These are phyloP conservation scores for Plotosus lineatus DNA, from an alignment of 2,113 vertebrate genomes.

Conservation along the genomic window DNA sequence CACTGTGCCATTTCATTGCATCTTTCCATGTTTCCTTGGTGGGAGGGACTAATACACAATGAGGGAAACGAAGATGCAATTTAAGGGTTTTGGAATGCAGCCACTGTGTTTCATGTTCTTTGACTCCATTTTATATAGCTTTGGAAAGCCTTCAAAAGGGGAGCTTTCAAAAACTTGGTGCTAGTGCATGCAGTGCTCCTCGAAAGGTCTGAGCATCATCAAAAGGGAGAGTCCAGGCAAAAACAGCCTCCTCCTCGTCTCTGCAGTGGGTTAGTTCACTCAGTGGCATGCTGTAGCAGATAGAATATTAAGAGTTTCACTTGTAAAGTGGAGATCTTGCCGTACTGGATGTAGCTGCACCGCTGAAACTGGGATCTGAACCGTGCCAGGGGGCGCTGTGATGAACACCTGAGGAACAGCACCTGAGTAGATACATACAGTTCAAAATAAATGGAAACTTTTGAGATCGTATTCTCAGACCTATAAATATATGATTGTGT, in stretches of 20 bases:
- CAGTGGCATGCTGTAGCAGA: slow-evolving; percentile 73
- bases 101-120: neutral
- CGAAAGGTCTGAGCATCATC: slow-evolving; percentile 25
- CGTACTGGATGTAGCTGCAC: slow-evolving; percentile 98
- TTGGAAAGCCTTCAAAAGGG: neutral
- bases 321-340: slow-evolving; percentile 78
- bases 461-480: neutral
- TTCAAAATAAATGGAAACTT: neutral
- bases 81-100: too few relatives aligned
- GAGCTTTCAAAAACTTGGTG: slow-evolving; percentile 17
- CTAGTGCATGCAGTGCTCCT: slow-evolving; percentile 58
- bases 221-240: slow-evolving; percentile 38
- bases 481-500: neutral
- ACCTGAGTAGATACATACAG: slow-evolving; percentile 67
- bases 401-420: slow-evolving; percentile 94
- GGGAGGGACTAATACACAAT: too few relatives aligned
- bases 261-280: slow-evolving; percentile 62
- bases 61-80: too few relatives aligned
- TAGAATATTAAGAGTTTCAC: slow-evolving; percentile 79
- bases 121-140: neutral
- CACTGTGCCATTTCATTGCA: too few relatives aligned
- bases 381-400: slow-evolving; percentile 89
- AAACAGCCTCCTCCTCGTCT: slow-evolving; percentile 15
- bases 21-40: too few relatives aligned
- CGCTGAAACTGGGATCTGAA: slow-evolving; percentile 95